Evolutionary conservation across 2,797 vertebrate species (phyloP), one percentile per base, ranked within the genome.

Genomic region (Sus cebifrons): DNA sequence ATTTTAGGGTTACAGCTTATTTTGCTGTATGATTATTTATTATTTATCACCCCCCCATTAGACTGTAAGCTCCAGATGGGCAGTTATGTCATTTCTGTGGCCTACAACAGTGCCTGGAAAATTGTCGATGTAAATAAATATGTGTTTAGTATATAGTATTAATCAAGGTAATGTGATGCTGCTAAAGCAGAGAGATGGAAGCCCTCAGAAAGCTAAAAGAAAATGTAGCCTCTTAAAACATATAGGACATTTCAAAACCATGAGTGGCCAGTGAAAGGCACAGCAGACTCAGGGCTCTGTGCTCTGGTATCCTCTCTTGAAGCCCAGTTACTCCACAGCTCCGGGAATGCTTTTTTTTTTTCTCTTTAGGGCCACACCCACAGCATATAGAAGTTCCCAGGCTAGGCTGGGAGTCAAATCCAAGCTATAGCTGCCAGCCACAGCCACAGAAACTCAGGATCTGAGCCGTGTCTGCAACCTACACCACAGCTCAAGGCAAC

Each of bases 131-230:
- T 2, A 64, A 87, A 79, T 54, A 23, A 87, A 74, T 75, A 17
- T 64, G 49, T 71, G 23, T 58, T 84, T 62, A 81, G 89, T 60
- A 49, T 58, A 77, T 88, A 68, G 5, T 75, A 23, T 77, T 95
- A 65, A 79, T 84, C 8, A 86, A 89, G 29, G 52, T 73, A 64
- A 32, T 84, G 15, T 27, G 27, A 20, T 52, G 16, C 25, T 36
- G 36, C 40, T 71, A 96, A 95, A 93, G 58, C 56, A 90, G 73
- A 77, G 54, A 84, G 29, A 14, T 3, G 70, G 67, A 92, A 60
- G 13, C 8, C 58, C 21, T 75, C 52, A 67, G 32, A 21, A 86
- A 89, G 4, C 12, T 27, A 49, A 68, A 83, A 58, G 81, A 86
- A 89, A 75, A 88, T 44, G 32, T 32, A 54, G 11, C 27, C 14